Evolutionary conservation across 1,140 invertebrate species (phyloP), one percentile per base, ranked within the genome.

Genomic region (Drosophila funebris): DNA sequence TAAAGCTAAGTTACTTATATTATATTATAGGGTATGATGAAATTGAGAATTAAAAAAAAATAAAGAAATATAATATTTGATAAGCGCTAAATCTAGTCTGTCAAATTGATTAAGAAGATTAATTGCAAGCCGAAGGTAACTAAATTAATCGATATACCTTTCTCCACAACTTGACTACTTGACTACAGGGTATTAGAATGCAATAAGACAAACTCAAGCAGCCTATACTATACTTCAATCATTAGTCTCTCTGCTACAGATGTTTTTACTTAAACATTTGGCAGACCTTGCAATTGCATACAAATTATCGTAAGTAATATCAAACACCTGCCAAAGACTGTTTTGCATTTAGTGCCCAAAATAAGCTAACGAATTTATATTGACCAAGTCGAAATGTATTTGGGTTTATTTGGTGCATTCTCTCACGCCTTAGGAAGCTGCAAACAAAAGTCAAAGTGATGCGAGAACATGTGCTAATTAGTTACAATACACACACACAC

Each of bases 251-350:
- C 9, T 27, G 4, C 1, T 24, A 39, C 50, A 63, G 39, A 56
- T 70, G 60, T 31, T 48, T 56, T 46, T 44, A 20, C 22, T 29
- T 37, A 31, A 6, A n/a, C 18, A 22, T 14, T 9, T 7, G 20
- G 13, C n/a, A 52, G 58, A 74, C 67, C 72, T 64, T 74, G 72
- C 16, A 43, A 24, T 7, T 57, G 72, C 58, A 63, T 50, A 31
- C 18, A 46, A 64, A 60, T 61, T 56, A 60, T 39, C 16, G 48
- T 74, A 77, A 75, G 66, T 61, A 74, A 74, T 66, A 71, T 37
- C 60, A 77, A 77, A 61, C 72, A 75, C 60, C 75, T 77, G 66
- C 54, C 54, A 13, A 20, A 3, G 9, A 20, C 13, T 63, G 8
- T 54, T 54, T 52, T 70, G 67, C 41, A 56, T 52, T 50, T 52